Base-by-base conservation (phyloP, 2,113 vertebrate genomes). In the Burhinus oedicnemus region DNA sequence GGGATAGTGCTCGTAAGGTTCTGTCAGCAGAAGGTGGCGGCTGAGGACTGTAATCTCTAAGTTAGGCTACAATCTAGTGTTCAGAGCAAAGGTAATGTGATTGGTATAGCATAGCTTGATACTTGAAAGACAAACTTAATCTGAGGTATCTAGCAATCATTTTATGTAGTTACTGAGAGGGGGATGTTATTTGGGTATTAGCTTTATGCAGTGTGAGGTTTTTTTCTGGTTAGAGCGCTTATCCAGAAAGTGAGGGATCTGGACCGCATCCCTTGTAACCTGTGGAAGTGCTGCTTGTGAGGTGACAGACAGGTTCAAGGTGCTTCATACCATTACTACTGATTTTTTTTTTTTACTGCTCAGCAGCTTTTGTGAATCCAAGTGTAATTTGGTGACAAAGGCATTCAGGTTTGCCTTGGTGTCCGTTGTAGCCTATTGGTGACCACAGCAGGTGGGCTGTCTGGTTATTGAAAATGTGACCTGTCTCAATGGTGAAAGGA, bases 1-100 rank as follows among this genome's bases (percentile, higher is more conserved):
- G 52, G 49, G 34, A 27, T 15, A 17, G 21, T 19, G 47, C 29
- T 36, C 0, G 0, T 13, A 13, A 64, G 16, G 10, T 61, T 2
- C 77, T 68, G 71, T 52, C 66, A 77, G 80, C 14, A 51, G 62
- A 32, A 61, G 58, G 5, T 1, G 8, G 52, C 44, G 38, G 7
- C 3, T 47, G 65, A 40, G 27, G n/a, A 8, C 36, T 74, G 11
- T 17, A 9, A 18, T 30, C 27, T 76, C 27, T 2, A 15, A 83
- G 5, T 68, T 34, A 42, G 30, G 29, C 20, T 42, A 21, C 66
- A 62, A 49, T 34, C 10, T 55, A 2, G 32, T 15, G 29, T 54
- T 79, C 36, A 19, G 38, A 55, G 11, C 57, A 61, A 27, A 71
- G 17, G 18, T 70, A 23, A 17, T 3, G 6, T 8, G 49, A 8